A percentile compares a stretch with the other conserved stretches of the same genome.
Conservation (phyloP, 2,888 invertebrate species). For the Doris montereyensis region DNA sequence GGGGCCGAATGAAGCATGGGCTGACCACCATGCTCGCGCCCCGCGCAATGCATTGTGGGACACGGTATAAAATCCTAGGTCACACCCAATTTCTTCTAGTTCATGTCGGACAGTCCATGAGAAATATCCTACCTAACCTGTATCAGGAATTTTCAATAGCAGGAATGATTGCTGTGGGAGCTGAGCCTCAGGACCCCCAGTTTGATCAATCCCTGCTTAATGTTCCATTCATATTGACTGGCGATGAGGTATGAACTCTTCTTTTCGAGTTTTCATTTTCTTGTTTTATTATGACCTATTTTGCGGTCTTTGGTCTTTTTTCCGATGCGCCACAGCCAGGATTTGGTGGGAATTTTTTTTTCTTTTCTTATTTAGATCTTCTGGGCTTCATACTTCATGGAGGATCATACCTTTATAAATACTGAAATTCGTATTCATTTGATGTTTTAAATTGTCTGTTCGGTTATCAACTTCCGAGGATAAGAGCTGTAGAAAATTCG, state of each 20-base stretch:
- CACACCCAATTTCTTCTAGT: slow-evolving; percentile 41
- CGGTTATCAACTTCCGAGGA: no score
- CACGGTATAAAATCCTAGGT: slow-evolving; percentile 43
- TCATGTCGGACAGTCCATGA: slow-evolving; percentile 42
- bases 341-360: no score
- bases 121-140: slow-evolving; percentile 22
- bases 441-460: no score
- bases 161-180: slow-evolving; percentile 40
- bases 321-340: no score
- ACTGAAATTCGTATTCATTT: no score
- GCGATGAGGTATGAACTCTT: slow-evolving; percentile 37
- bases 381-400: not conserved
- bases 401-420: not conserved
- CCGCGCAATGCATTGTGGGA: slow-evolving; percentile 46
- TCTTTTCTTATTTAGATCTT: not conserved
- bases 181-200: slow-evolving; percentile 34
- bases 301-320: no score
- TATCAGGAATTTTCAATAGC: not conserved
- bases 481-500: no score
- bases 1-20: no score
- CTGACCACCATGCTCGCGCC: not conserved
- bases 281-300: no score
- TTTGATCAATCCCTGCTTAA: slow-evolving; percentile 28
- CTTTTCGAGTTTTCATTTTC: no score
- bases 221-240: slow-evolving; percentile 3